Percentiles rank a stretch among this genome's conserved stretches.
phyloP scores from a whole-genome alignment of 2,113 vertebrate species.

The Nettapus auritus region DNA sequence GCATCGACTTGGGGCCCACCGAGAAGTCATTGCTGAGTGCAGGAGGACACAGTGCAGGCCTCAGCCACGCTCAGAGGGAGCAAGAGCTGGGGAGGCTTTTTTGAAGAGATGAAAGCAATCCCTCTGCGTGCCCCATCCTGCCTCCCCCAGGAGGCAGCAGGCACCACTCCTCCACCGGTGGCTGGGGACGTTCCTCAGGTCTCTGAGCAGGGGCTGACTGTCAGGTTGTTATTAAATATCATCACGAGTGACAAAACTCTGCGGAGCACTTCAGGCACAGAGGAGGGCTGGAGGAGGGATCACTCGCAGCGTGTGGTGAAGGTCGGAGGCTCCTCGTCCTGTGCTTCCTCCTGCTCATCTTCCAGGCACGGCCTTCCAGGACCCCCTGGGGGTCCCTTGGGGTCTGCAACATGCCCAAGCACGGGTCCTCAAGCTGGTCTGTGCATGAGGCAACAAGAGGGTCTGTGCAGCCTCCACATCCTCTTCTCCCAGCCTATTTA shows the following conservation, averaged over 20 bases:
- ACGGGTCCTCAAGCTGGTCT: not conserved
- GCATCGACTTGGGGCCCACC: not conserved
- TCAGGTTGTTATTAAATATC: conserved; percentile 43
- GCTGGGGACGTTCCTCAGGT: not conserved
- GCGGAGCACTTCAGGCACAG: not conserved
- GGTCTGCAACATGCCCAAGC: not conserved
- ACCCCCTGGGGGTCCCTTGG: not conserved
- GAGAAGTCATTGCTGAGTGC: not conserved
- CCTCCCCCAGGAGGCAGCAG: not conserved
- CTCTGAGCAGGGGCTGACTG: not conserved
- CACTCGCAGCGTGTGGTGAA: not conserved
- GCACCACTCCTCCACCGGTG: not conserved
- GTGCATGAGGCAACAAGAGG: not conserved
- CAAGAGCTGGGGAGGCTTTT: not conserved
- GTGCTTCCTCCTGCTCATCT: not conserved
- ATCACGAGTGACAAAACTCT: conserved; percentile 13
- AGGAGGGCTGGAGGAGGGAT: not conserved
- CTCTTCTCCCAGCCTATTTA: not conserved
- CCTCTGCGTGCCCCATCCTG: accelerated
- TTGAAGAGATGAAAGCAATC: not conserved
- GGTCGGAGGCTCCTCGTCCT: not conserved
- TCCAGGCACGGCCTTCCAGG: not conserved
- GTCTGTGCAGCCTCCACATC: not conserved
- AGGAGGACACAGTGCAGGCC: not conserved
- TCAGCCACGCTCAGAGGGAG: not conserved